A percentile compares a stretch with the other conserved stretches of the same genome.
phyloP scores from a whole-genome alignment of 2,113 vertebrate species.

The Gopherus evgoodei region DNA sequence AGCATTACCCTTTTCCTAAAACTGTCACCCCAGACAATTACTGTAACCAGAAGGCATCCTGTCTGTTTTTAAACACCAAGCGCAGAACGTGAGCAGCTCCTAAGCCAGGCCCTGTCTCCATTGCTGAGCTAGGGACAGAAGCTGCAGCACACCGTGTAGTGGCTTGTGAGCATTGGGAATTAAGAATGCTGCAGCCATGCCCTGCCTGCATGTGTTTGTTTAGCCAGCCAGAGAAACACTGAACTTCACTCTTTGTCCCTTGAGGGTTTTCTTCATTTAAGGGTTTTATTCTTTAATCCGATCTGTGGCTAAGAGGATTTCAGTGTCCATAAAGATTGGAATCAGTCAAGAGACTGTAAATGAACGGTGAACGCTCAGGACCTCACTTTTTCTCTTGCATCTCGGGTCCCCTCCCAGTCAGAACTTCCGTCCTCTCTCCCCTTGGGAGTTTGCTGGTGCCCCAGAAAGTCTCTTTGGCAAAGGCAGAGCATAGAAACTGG shows the following conservation, averaged over 20 bases:
- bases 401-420: rapidly evolving
- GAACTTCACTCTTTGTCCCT: neutral
- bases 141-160: neutral
- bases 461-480: neutral
- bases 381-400: neutral
- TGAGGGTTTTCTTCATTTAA: neutral
- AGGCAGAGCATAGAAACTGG: neutral
- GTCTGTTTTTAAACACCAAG: neutral
- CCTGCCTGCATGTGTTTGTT: neutral
- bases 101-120: rapidly evolving
- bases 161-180: neutral
- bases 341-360: neutral
- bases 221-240: neutral
- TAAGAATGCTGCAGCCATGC: neutral
- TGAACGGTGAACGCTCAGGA: neutral
- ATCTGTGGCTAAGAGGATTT: constrained; percentile 12
- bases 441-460: neutral
- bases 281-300: constrained; percentile 37
- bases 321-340: neutral
- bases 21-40: neutral
- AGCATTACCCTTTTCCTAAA: rapidly evolving
- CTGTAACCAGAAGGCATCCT: rapidly evolving
- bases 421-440: rapidly evolving
- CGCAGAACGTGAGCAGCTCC: rapidly evolving
- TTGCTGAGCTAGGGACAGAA: neutral